Evolutionary conservation across 2,113 vertebrate genomes (phyloP).

Genomic region (Accipiter virgatus): DNA sequence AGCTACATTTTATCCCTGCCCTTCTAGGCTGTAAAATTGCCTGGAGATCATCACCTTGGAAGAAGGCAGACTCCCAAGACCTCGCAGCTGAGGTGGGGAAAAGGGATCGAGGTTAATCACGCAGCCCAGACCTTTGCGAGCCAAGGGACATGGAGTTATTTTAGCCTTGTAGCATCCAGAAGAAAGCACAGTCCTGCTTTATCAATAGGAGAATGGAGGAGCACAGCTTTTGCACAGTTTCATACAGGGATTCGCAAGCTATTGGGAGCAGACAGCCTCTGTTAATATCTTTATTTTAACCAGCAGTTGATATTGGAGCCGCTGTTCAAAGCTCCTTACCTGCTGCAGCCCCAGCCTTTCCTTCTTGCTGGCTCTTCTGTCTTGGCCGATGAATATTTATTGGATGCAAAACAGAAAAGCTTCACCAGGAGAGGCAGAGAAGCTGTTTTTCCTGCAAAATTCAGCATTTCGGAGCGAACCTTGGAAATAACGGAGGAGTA

Average conservation of each 20-base stretch:
- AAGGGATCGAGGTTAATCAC: background rate
- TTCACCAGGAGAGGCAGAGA: background rate
- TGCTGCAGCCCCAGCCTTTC: background rate
- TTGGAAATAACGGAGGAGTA: background rate
- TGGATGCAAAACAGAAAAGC: background rate
- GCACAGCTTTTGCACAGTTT: background rate
- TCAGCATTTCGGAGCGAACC: background rate
- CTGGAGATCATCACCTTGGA: background rate
- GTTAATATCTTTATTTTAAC: background rate
- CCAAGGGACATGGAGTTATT: accelerated
- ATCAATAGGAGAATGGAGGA: background rate
- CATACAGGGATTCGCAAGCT: background rate
- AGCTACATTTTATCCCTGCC: background rate
- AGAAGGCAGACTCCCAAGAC: background rate
- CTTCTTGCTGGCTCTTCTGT: background rate
- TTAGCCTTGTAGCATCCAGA: background rate
- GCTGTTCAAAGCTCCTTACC: background rate
- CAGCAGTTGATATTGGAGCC: background rate
- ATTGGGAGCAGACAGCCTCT: background rate
- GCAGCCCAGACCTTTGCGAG: accelerated
- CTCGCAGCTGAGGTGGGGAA: background rate
- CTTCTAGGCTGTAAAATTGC: background rate
- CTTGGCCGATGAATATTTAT: background rate
- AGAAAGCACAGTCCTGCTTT: background rate
- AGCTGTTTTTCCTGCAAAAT: background rate